phyloP scores from a whole-genome alignment of 2,888 invertebrate species.

The Andrena marginata region DNA sequence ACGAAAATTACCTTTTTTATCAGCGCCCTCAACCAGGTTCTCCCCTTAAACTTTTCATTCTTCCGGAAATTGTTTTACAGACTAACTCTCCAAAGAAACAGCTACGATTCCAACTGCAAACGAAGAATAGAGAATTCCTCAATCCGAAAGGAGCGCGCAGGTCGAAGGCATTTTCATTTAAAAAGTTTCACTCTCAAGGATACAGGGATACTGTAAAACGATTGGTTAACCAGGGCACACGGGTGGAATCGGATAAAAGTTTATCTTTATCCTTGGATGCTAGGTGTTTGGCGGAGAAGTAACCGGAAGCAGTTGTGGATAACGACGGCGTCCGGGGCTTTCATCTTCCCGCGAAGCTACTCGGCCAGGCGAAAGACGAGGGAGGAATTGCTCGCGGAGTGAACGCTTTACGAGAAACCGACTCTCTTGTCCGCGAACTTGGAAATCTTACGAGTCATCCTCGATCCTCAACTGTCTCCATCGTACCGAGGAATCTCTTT shows the following conservation, averaged over 20 bases:
- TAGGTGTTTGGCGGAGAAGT: not conserved
- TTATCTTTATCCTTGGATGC: not conserved
- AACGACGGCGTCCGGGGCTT: not conserved
- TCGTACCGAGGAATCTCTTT: not conserved
- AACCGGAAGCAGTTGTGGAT: constrained; percentile 12
- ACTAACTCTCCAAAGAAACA: too few relatives aligned
- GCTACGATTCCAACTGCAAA: too few relatives aligned
- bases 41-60: too few relatives aligned
- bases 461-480: not conserved
- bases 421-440: not conserved
- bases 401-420: constrained; percentile 9
- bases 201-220: not conserved
- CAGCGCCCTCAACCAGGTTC: too few relatives aligned
- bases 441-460: not conserved
- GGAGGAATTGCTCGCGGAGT: not conserved
- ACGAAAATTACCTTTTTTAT: too few relatives aligned
- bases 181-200: not conserved
- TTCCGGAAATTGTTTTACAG: too few relatives aligned
- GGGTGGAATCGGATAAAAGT: not conserved
- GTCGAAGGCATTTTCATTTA: too few relatives aligned
- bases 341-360: constrained; percentile 1
- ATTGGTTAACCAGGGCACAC: constrained; percentile 23
- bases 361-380: constrained; percentile 9
- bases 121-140: too few relatives aligned
- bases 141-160: not conserved